Evolutionary conservation across 2,888 invertebrate species (phyloP), one percentile per base, ranked within the genome.

Genomic region (Gibbula magus): DNA sequence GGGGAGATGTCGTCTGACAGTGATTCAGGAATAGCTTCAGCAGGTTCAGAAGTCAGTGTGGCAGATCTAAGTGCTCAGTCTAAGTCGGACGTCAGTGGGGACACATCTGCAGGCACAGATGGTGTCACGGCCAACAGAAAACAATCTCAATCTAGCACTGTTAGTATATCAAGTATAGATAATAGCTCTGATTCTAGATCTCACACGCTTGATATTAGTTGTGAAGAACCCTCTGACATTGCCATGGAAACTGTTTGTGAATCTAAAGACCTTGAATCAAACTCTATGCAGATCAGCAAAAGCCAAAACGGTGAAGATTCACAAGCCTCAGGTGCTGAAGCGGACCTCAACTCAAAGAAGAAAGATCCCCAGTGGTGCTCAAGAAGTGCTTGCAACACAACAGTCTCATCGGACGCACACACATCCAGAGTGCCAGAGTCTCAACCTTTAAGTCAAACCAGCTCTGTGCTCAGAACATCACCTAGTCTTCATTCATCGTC

Each of bases 21-120:
- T 75, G 84, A 85, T 56, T 85, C 84, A 13, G 84, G 83, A n/a
- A 82, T 85, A 45, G 79, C 75, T 20, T 82, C 83, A 16, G 67
- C 53, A 32, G 74, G 54, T n/a, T 78, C 78, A 10, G 78, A 78
- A 52, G 70, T 54, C 45, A 78, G 78, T 39, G 53, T 70, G n/a
- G 53, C 35, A 22, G 73, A 56, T 16, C 35, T 54, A 13, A 52
- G 77, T 29, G 51, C 61, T 32, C 45, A 66, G n/a, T 10, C 51
- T 25, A 67, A 77, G 45, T 51, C 25, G 35, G 77, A 77, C 39
- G 61, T 35, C 45, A 45, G 45, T 45, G 74, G 22, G 13, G 61
- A 61, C 29, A 29, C 22, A 25, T 25, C 61, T 29, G 25, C 25
- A 25, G 61, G 25, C 61, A 61, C 61, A 25, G 61, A 18, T 18